Conservation (phyloP, 1,140 invertebrate species). For the Tetranychus cinnabarinus region DNA sequence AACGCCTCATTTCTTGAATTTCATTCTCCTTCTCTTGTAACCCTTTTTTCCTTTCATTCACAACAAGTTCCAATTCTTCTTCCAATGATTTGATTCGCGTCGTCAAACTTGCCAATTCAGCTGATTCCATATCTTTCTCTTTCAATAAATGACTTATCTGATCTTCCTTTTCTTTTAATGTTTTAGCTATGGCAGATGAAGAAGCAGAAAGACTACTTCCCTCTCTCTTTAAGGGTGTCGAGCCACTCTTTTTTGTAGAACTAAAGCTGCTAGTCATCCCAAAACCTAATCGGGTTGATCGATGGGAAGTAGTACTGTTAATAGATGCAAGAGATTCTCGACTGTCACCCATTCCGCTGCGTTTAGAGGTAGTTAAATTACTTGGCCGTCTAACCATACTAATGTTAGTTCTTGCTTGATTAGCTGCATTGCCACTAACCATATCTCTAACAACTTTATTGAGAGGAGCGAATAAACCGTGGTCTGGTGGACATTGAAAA, state of each 20-base stretch:
- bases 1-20: slow-evolving; percentile 18
- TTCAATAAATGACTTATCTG: slow-evolving; percentile 70
- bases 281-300: slow-evolving; percentile 39
- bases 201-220: slow-evolving; percentile 2
- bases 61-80: slow-evolving; percentile 7
- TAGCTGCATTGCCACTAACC: background rate
- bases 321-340: slow-evolving; percentile 58
- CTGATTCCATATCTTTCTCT: slow-evolving; percentile 64
- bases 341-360: slow-evolving; percentile 31
- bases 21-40: slow-evolving; percentile 29
- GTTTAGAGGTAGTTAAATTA: slow-evolving; percentile 18
- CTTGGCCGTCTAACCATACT: slow-evolving; percentile 17
- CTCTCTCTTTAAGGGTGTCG: background rate
- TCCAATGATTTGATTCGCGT: slow-evolving; percentile 39
- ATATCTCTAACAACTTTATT: slow-evolving; percentile 41
- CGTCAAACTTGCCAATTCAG: slow-evolving; percentile 45
- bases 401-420: slow-evolving; percentile 19
- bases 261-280: slow-evolving; percentile 35
- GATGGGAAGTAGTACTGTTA: slow-evolving; percentile 42
- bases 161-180: slow-evolving; percentile 70
- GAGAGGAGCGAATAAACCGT: slow-evolving; percentile 73
- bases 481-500: slow-evolving; percentile 68
- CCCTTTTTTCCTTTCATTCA: slow-evolving; percentile 12
- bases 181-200: slow-evolving; percentile 34
- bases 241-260: slow-evolving; percentile 13